Conservation (phyloP, 2,113 vertebrate genomes). For the Neopipo cinnamomea region DNA sequence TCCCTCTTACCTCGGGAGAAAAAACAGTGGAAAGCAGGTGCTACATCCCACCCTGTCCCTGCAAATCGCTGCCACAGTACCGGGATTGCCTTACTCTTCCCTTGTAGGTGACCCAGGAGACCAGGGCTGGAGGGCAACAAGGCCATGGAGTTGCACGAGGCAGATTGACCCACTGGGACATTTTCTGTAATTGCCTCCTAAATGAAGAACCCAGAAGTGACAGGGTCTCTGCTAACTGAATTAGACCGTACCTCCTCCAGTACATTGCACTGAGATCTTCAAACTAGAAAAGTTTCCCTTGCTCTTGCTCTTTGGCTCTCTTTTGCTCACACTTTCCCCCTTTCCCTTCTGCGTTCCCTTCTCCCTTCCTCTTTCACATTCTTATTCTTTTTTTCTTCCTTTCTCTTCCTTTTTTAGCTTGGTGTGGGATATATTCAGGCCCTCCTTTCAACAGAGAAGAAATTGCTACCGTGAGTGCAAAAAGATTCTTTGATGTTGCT, state of each 20-base stretch:
- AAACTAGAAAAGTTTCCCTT: not conserved
- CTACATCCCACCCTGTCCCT: not conserved
- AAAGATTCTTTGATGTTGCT: not conserved
- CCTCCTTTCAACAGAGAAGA: not conserved
- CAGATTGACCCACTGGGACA: not conserved
- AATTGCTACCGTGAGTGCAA: fast-evolving
- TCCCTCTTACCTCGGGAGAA: not conserved
- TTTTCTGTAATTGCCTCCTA: not conserved
- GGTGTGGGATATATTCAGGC: not conserved
- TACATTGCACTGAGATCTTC: not conserved
- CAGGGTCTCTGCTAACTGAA: not conserved
- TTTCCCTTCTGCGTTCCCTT: not conserved
- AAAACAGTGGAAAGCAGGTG: not conserved
- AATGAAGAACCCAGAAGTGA: not conserved
- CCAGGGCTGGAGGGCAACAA: not conserved
- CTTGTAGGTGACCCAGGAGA: not conserved
- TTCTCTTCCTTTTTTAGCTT: not conserved
- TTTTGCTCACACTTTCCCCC: not conserved
- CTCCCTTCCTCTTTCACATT: not conserved
- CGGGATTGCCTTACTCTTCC: fast-evolving
- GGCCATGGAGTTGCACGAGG: not conserved
- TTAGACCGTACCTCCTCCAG: not conserved
- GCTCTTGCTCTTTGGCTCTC: not conserved
- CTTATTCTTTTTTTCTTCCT: not conserved
- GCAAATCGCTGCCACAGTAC: not conserved